Evolutionary conservation across 2,888 invertebrate species (phyloP).

Genomic region (Coelogynopora nodosa): DNA sequence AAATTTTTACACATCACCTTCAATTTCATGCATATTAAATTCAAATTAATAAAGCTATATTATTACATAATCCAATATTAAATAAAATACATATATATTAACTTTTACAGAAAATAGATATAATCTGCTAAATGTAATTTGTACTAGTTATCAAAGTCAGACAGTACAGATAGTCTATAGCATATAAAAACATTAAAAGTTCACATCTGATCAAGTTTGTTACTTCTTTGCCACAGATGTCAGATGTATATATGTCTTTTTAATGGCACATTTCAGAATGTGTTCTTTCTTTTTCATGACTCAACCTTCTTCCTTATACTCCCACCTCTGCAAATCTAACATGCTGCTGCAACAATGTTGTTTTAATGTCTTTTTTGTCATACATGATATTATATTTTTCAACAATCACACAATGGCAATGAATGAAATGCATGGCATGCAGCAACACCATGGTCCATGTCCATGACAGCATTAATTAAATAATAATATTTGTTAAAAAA

Average conservation of each 20-base stretch:
- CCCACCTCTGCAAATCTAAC: neutral
- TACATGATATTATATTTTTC: too few relatives aligned
- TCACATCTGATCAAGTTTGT: neutral
- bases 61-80: neutral
- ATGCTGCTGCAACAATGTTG: too few relatives aligned
- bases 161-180: too few relatives aligned
- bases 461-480: too few relatives aligned
- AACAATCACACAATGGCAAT: too few relatives aligned
- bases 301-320: neutral
- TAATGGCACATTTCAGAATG: neutral
- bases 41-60: neutral
- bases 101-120: neutral
- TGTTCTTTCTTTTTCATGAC: neutral
- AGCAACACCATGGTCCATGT: too few relatives aligned
- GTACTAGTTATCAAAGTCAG: neutral
- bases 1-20: neutral
- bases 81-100: neutral
- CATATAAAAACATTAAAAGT: neutral
- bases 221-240: neutral
- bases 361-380: too few relatives aligned
- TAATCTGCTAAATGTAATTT: neutral
- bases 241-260: neutral
- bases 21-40: neutral
- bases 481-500: too few relatives aligned
- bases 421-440: too few relatives aligned